Conservation (phyloP, 2,113 vertebrate genomes). For the Edolisoma coerulescens region DNA sequence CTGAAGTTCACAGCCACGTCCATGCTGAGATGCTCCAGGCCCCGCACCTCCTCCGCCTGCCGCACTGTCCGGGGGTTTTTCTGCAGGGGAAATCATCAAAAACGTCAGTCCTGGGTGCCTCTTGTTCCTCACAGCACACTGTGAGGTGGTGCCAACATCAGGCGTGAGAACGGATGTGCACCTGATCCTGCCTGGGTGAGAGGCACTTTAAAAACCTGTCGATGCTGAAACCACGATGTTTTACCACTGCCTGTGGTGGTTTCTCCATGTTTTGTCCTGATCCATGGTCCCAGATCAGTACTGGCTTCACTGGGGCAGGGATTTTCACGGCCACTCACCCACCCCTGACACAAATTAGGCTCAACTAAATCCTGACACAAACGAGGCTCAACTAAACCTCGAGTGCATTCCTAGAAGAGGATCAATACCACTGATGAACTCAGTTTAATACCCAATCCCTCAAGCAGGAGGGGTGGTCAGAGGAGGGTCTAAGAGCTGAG, state of each 20-base stretch:
- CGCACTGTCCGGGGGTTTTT: constrained; percentile 91
- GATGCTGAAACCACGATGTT: background rate
- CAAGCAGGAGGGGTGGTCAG: background rate
- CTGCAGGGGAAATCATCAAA: constrained; percentile 47
- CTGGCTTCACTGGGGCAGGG: background rate
- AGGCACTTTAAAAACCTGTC: background rate
- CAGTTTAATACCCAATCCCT: background rate
- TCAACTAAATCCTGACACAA: background rate
- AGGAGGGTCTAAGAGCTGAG: background rate
- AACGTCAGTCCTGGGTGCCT: background rate
- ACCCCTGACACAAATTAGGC: background rate
- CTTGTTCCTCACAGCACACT: rapidly evolving
- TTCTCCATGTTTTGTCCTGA: background rate
- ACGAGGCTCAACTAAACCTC: background rate
- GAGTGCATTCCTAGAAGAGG: background rate
- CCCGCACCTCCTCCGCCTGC: constrained; percentile 87
- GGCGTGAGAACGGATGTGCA: background rate
- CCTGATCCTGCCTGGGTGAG: background rate
- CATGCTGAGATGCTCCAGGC: constrained; percentile 86
- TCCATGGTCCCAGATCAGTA: background rate
- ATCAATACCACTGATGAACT: background rate
- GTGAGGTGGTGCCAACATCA: rapidly evolving
- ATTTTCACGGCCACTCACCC: background rate
- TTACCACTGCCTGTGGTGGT: background rate
- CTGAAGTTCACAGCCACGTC: constrained; percentile 87